Percentiles rank a stretch among this genome's conserved stretches.
Evolutionary conservation across 1,140 invertebrate species (phyloP).

Genomic region (Drosophila tropicalis): DNA sequence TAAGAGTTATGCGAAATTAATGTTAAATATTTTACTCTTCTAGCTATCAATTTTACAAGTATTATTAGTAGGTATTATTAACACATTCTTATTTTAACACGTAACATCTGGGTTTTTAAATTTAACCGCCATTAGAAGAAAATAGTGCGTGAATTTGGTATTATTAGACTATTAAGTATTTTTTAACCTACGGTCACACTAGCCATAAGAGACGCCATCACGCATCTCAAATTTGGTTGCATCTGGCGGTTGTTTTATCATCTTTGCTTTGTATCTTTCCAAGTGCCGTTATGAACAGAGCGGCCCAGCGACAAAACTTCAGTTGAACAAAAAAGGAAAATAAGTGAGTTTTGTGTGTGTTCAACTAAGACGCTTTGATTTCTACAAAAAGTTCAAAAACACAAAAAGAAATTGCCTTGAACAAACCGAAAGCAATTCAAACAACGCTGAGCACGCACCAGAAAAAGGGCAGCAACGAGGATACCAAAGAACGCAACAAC

Average conservation of each 20-base stretch:
- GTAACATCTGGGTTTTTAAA: too few relatives aligned
- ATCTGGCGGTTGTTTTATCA: conserved; percentile 50
- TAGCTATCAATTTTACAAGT: too few relatives aligned
- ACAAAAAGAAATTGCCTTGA: conserved; percentile 20
- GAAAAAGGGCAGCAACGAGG: conserved; percentile 14
- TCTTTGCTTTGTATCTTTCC: conserved; percentile 60
- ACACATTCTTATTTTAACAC: too few relatives aligned
- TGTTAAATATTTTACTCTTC: too few relatives aligned
- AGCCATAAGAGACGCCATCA: conserved; percentile 39
- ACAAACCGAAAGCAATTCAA: conserved; percentile 16
- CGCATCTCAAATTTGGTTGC: conserved; percentile 42
- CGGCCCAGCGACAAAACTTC: conserved; percentile 53
- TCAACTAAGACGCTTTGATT: conserved; percentile 22
- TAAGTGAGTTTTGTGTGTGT: conserved; percentile 42
- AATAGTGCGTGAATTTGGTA: not conserved
- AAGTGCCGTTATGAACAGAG: conserved; percentile 60
- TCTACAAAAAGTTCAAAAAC: conserved; percentile 29
- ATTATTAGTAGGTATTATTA: too few relatives aligned
- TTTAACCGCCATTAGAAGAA: too few relatives aligned
- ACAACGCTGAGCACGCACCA: conserved; percentile 5
- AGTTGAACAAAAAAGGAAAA: conserved; percentile 35
- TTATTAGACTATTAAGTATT: not conserved
- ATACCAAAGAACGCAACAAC: conserved; percentile 27
- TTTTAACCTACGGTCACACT: conserved; percentile 2
- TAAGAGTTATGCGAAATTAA: too few relatives aligned